Evolutionary conservation across 2,113 vertebrate genomes (phyloP).

Genomic region (Periophthalmodon schlosseri): DNA sequence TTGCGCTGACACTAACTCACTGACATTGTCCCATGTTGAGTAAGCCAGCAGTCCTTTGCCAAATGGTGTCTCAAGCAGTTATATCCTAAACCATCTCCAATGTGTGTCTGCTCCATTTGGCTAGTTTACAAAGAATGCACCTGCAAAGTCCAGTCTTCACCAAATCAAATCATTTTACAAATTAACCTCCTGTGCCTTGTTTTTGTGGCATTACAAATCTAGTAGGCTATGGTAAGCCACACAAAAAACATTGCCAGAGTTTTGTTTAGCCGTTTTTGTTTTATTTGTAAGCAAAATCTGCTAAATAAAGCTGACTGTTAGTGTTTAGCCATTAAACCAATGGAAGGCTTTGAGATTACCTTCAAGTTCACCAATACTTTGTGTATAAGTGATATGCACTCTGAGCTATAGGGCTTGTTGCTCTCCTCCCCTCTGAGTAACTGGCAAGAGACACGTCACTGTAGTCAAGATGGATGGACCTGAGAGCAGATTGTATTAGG

Average conservation of each 20-base stretch:
- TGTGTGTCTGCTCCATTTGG: not conserved
- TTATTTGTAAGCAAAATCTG: too few relatives aligned
- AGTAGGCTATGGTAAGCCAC: too few relatives aligned
- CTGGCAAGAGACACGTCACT: not conserved
- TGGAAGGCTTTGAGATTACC: not conserved
- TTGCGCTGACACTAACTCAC: too few relatives aligned
- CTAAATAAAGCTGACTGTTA: too few relatives aligned
- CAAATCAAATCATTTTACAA: not conserved
- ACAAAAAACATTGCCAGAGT: too few relatives aligned
- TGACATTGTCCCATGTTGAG: too few relatives aligned
- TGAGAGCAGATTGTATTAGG: not conserved
- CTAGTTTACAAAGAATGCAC: not conserved
- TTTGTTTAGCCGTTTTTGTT: too few relatives aligned
- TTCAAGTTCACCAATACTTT: not conserved
- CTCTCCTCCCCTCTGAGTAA: not conserved
- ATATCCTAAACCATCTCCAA: too few relatives aligned
- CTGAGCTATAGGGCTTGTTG: not conserved
- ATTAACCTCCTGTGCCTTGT: not conserved
- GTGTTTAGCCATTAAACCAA: not conserved
- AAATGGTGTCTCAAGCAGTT: too few relatives aligned
- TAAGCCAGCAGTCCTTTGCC: too few relatives aligned
- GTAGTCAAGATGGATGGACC: not conserved
- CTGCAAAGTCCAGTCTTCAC: not conserved
- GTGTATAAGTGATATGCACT: not conserved
- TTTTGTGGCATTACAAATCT: not conserved